These are phyloP conservation scores for Hemiscyllium ocellatum DNA, from an alignment of 2,113 vertebrate genomes.

Conservation along the genomic window DNA sequence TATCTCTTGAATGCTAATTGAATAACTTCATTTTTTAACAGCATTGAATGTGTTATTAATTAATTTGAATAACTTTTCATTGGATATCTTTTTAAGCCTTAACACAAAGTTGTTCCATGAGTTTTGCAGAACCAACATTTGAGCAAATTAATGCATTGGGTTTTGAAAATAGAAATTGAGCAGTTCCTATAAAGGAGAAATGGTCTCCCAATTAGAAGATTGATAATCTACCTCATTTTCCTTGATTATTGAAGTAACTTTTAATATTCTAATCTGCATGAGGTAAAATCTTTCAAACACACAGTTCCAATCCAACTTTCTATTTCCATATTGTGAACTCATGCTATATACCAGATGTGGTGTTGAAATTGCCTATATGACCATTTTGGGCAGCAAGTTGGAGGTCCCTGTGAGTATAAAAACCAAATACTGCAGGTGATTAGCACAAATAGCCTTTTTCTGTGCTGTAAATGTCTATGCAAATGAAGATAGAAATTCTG, in stretches of 20 bases:
- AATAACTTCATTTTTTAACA: conserved; percentile 19
- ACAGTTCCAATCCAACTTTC: not conserved
- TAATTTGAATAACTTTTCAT: conserved; percentile 10
- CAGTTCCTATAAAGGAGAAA: not conserved
- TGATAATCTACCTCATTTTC: not conserved
- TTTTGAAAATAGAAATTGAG: not conserved
- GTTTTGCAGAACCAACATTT: not conserved
- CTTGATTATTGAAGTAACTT: not conserved
- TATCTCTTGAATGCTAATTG: not conserved
- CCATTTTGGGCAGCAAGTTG: not conserved
- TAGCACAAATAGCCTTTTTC: not conserved
- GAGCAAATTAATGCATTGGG: not conserved
- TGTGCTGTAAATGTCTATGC: not conserved
- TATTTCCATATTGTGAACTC: not conserved
- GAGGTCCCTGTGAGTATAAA: not conserved
- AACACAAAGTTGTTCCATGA: not conserved
- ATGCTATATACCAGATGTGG: not conserved
- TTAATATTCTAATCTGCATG: not conserved
- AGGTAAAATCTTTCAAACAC: not conserved
- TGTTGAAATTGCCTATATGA: not conserved
- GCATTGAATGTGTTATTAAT: conserved; percentile 7
- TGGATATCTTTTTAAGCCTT: not conserved
- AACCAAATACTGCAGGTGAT: not conserved
- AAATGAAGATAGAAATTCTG: not conserved
- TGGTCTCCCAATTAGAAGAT: not conserved